phyloP scores from a whole-genome alignment of 2,888 invertebrate genomes.

The Lypha dubia region DNA sequence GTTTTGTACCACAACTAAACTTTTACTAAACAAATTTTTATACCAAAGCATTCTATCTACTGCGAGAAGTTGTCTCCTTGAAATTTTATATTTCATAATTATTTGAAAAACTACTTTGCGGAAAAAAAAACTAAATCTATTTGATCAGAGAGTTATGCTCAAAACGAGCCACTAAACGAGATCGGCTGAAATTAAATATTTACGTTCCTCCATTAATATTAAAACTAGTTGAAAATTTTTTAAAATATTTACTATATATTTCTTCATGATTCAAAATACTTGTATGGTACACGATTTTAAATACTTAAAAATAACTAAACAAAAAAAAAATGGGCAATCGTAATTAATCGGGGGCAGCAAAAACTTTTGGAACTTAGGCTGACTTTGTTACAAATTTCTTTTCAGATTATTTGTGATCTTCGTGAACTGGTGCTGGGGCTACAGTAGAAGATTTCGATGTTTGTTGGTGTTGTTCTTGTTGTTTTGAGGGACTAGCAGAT shows the following conservation, averaged over 20 bases:
- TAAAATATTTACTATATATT: neutral
- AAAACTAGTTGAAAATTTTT: too few relatives aligned
- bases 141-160: too few relatives aligned
- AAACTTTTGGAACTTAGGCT: slow-evolving; percentile 51
- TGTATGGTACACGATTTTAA: slow-evolving; percentile 40
- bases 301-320: slow-evolving; percentile 63
- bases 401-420: slow-evolving; percentile 71
- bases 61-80: too few relatives aligned
- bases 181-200: too few relatives aligned
- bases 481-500: slow-evolving; percentile 66
- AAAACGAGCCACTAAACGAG: too few relatives aligned
- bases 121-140: too few relatives aligned
- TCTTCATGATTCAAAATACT: slow-evolving; percentile 18
- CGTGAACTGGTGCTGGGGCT: slow-evolving; percentile 74
- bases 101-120: too few relatives aligned
- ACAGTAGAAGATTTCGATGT: slow-evolving; percentile 50
- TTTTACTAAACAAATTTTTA: too few relatives aligned
- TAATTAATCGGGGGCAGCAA: slow-evolving; percentile 41
- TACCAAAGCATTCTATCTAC: too few relatives aligned
- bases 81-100: too few relatives aligned
- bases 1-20: too few relatives aligned
- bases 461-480: slow-evolving; percentile 24
- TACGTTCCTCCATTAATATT: too few relatives aligned
- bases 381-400: slow-evolving; percentile 45
- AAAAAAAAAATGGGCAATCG: slow-evolving; percentile 66